Evolutionary conservation across 2,113 vertebrate genomes (phyloP), one percentile per base, ranked within the genome.

Genomic region (Macquaria ambigua): DNA sequence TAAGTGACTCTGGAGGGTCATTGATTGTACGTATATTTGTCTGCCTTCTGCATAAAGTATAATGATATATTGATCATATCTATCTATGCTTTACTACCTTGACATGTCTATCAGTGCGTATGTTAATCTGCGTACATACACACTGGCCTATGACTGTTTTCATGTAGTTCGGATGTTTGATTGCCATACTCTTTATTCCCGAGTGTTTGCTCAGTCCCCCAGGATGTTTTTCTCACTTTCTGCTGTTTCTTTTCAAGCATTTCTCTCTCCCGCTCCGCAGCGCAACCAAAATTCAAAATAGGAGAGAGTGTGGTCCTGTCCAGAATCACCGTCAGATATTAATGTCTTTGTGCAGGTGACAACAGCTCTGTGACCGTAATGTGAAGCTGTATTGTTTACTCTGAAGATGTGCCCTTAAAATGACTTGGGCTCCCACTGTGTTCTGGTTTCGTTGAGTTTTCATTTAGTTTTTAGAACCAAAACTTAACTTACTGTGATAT

Each of bases 241-340:
- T 50, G 48, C 9, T 46, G 21, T 58, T 83, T 77, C 66, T 88
- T 73, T 16, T 20, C 31, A 53, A 79, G 21, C 59, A 25, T 77
- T 84, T 79, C 43, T 79, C 70, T 87, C 80, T 63, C 82, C 72
- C 79, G 87, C 73, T 82, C 83, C 92, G 90, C 92, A 94, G 76
- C 82, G 70, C 90, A 93, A 93, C 93, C 93, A 94, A 93, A 96
- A 90, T 64, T 62, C 83, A 39, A 25, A 66, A 76, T 2, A 39
- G 79, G 76, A 71, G 82, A 70, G 56, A 8, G 71, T 16, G 62
- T 66, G 70, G 63, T 72, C 46, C 48, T 15, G 43, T 89, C 81
- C 75, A 86, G 81, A 92, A 89, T 86, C 86, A 34, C 31, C 74
- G 58, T 77, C 56, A 41, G 55, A 31, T 80, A 11, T 80, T 61